These are phyloP conservation scores for Lysandra coridon DNA, from an alignment of 2,888 invertebrate genomes.

Conservation along the genomic window DNA sequence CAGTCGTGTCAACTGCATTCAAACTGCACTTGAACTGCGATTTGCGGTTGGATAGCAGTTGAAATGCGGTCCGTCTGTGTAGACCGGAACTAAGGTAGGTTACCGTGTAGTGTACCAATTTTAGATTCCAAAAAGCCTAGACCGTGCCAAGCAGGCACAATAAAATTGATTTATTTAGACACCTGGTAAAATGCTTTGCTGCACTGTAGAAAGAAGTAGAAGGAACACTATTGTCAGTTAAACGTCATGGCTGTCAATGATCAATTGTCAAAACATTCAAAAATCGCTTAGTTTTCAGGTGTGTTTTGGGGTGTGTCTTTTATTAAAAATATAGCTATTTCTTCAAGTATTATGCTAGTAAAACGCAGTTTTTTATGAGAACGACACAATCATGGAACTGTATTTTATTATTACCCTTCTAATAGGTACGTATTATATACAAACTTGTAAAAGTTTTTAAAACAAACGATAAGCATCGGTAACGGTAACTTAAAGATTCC, in stretches of 20 bases:
- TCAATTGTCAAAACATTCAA: background rate
- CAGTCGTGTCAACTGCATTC: too few relatives aligned
- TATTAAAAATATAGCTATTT: background rate
- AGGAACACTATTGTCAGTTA: background rate
- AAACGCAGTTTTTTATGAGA: background rate
- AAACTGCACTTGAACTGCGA: too few relatives aligned
- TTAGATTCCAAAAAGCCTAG: too few relatives aligned
- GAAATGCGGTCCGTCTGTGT: too few relatives aligned
- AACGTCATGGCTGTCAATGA: too few relatives aligned
- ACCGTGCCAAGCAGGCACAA: too few relatives aligned
- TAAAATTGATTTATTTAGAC: background rate
- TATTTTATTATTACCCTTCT: background rate
- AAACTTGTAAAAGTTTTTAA: background rate
- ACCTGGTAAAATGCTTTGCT: slow-evolving; percentile 13
- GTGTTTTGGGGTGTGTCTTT: slow-evolving; percentile 22
- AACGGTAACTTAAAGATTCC: background rate
- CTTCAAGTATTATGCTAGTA: background rate
- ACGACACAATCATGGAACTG: slow-evolving; percentile 2
- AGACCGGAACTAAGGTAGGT: too few relatives aligned
- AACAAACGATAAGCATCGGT: background rate
- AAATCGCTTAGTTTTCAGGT: background rate
- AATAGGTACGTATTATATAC: background rate
- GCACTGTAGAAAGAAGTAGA: background rate
- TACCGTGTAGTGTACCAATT: too few relatives aligned
- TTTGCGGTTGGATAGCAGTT: too few relatives aligned